Percentiles rank a stretch among this genome's conserved stretches.
phyloP scores from a whole-genome alignment of 1,140 invertebrate genomes.

The Dendroctonus ponderosae region DNA sequence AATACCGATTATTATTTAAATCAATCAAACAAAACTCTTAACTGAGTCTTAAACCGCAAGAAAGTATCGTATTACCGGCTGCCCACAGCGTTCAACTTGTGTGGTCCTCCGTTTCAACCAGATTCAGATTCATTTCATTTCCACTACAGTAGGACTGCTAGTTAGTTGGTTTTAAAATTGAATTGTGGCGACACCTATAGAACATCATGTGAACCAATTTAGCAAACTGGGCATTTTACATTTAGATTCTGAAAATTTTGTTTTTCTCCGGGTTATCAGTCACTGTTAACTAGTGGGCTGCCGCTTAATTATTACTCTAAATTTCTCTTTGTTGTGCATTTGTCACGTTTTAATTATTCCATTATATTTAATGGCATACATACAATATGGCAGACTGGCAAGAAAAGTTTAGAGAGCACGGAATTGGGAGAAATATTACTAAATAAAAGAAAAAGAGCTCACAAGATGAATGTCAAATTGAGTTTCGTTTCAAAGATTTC shows the following conservation, averaged over 20 bases:
- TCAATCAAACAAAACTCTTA: slow-evolving; percentile 26
- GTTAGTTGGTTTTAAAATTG: neutral
- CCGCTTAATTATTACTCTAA: neutral
- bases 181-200: slow-evolving; percentile 7
- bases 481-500: too few relatives aligned
- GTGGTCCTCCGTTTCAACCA: slow-evolving; percentile 26
- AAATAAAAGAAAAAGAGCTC: too few relatives aligned
- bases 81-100: slow-evolving; percentile 29
- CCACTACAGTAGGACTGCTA: neutral
- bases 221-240: neutral
- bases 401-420: too few relatives aligned
- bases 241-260: neutral
- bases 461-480: too few relatives aligned
- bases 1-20: slow-evolving; percentile 28
- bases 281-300: neutral
- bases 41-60: slow-evolving; percentile 29
- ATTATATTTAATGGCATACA: too few relatives aligned
- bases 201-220: neutral
- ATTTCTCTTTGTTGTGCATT: too few relatives aligned
- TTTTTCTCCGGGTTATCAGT: neutral
- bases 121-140: slow-evolving; percentile 31
- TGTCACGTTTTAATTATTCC: too few relatives aligned
- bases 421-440: too few relatives aligned
- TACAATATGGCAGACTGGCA: too few relatives aligned
- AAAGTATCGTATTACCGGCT: slow-evolving; percentile 30